Evolutionary conservation across 1,140 invertebrate species (phyloP), one percentile per base, ranked within the genome.

Genomic region (Tribolium castaneum): DNA sequence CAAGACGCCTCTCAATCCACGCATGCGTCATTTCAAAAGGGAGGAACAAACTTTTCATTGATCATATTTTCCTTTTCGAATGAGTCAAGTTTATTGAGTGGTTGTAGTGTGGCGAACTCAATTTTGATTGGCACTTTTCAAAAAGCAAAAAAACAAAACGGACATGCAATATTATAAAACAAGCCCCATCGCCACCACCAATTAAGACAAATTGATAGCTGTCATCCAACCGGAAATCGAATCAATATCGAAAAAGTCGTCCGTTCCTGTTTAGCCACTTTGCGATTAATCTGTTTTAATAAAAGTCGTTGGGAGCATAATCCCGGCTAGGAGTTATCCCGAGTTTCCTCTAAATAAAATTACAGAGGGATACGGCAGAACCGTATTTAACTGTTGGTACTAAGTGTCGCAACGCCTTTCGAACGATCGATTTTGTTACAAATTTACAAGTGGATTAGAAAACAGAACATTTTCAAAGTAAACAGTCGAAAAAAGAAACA

Each of bases 31-130:
- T 59, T 50, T 62, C 71, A 73, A 73, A 52, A 62, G 72, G 59
- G 74, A 56, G 75, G 59, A 77, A 70, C 71, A 76, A 77, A 77
- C 54, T 80, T 72, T 79, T 79, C 78, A 79, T 79, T 79, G 78
- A 79, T 79, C 75, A 76, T 76, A 73, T 76, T 76, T 73, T 79
- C 66, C 66, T 78, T 78, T 78, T 70, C 66, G 62, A 72, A 66
- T 78, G 59, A 70, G 56, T 66, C 39, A 66, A 70, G 75, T 76
- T 76, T 76, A 76, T 76, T 70, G 59, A 76, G 62, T 52, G 39
- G 45, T 75, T 25, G 62, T 70, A 70, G 45, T 51, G 62, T 50
- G 19, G 30, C 30, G 10, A 73, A 52, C 39, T 72, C 70, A 51
- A 54, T 73, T 52, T 50, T 52, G 52, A 52, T 54, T 73, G 70